Conservation (phyloP, 1,140 invertebrate genomes). For the Lepeophtheirus salmonis region DNA sequence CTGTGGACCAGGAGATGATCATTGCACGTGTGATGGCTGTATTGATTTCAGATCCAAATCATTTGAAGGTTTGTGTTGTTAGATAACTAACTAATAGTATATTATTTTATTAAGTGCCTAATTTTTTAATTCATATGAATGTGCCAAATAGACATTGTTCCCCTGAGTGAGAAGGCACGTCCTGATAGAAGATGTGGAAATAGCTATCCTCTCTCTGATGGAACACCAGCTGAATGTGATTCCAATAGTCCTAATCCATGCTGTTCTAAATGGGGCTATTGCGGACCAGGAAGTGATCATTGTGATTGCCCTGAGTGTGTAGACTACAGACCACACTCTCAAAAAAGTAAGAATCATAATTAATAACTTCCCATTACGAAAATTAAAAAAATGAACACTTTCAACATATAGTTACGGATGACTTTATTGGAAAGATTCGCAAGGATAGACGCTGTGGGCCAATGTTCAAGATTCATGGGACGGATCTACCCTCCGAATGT, state of each 20-base stretch:
- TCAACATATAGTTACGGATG: background rate
- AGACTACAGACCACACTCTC: background rate
- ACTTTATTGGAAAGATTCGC: conserved; percentile 19
- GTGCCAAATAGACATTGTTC: too few relatives aligned
- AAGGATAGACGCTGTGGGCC: conserved; percentile 21
- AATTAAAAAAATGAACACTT: background rate
- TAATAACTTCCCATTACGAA: too few relatives aligned
- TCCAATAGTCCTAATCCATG: conserved; percentile 21
- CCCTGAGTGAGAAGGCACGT: conserved; percentile 12
- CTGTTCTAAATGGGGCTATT: conserved; percentile 23
- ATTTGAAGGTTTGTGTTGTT: background rate
- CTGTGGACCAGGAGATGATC: conserved; percentile 22
- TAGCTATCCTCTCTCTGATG: conserved; percentile 20
- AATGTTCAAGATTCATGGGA: conserved; percentile 19
- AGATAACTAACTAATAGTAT: too few relatives aligned
- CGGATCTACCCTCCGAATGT: conserved; percentile 19
- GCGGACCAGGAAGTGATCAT: conserved; percentile 21
- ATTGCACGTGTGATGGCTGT: conserved; percentile 22
- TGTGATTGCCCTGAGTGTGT: background rate
- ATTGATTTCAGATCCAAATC: conserved; percentile 22
- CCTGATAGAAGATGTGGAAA: conserved; percentile 21
- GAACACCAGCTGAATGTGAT: conserved; percentile 21
- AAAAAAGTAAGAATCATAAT: background rate
- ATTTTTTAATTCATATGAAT: too few relatives aligned
- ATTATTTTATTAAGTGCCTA: too few relatives aligned